phyloP scores from a whole-genome alignment of 2,113 vertebrate species.

The Noctilio leporinus region DNA sequence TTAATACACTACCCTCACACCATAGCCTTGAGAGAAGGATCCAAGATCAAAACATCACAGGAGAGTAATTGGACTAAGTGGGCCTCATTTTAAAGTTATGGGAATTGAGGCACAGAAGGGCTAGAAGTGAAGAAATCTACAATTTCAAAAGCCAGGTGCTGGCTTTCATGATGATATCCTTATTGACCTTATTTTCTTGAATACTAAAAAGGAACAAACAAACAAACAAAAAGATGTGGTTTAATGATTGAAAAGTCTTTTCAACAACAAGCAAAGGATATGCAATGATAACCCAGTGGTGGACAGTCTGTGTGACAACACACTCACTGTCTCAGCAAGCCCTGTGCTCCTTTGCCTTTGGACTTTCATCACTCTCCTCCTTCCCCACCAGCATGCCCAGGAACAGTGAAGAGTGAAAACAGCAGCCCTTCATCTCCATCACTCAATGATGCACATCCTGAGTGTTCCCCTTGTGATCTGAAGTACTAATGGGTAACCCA shows the following conservation, averaged over 20 bases:
- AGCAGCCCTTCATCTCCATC: too few species aligned
- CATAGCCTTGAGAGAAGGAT: background rate
- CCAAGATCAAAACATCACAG: background rate
- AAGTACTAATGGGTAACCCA: background rate
- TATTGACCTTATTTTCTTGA: conserved; percentile 15
- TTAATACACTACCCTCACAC: background rate
- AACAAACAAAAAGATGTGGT: background rate
- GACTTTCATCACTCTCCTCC: background rate
- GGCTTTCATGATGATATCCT: background rate
- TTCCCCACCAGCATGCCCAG: background rate
- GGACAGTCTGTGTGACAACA: rapidly evolving
- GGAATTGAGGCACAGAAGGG: background rate
- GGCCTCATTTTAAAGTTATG: conserved; percentile 15
- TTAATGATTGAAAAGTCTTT: background rate
- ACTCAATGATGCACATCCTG: rapidly evolving
- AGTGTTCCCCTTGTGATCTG: background rate
- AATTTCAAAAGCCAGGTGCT: conserved; percentile 23
- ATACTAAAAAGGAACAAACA: background rate
- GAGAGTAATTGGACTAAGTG: conserved; percentile 1
- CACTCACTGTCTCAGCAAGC: rapidly evolving
- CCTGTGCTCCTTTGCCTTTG: rapidly evolving
- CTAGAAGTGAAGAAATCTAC: background rate
- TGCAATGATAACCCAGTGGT: rapidly evolving
- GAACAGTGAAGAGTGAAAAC: background rate
- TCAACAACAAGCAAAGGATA: background rate